Percentiles rank a stretch among this genome's conserved stretches.
Conservation (phyloP, 2,888 invertebrate genomes). For the Drosophila pseudotalamancana region DNA sequence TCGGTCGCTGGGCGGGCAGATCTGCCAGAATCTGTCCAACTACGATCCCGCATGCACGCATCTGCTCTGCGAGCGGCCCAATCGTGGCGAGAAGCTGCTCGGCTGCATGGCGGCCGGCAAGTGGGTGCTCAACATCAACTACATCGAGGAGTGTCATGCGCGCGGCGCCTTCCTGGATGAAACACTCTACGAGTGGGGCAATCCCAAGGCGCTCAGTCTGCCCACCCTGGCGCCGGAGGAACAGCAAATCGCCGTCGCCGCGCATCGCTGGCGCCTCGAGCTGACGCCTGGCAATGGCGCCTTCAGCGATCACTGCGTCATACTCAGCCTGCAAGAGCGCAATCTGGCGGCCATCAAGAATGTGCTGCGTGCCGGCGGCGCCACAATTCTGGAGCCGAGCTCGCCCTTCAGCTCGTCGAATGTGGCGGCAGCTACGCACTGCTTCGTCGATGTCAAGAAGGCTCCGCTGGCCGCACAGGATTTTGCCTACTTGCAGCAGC, state of each 20-base stretch:
- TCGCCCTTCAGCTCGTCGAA: slow-evolving; percentile 71
- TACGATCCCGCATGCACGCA: slow-evolving; percentile 90
- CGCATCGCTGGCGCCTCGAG: slow-evolving; percentile 89
- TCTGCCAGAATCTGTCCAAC: slow-evolving; percentile 80
- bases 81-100: slow-evolving; percentile 94
- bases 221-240: slow-evolving; percentile 84
- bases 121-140: slow-evolving; percentile 94
- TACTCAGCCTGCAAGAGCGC: slow-evolving; percentile 87
- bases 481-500: slow-evolving; percentile 64
- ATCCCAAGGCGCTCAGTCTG: slow-evolving; percentile 87
- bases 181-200: slow-evolving; percentile 94
- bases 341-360: slow-evolving; percentile 86
- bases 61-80: slow-evolving; percentile 89
- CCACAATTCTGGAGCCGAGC: slow-evolving; percentile 86
- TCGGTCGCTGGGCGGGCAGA: slow-evolving; percentile 71
- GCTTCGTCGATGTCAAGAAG: slow-evolving; percentile 82
- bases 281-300: slow-evolving; percentile 81
- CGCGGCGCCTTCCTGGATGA: slow-evolving; percentile 85
- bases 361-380: slow-evolving; percentile 92
- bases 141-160: slow-evolving; percentile 88
- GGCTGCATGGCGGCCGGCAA: slow-evolving; percentile 94
- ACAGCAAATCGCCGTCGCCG: slow-evolving; percentile 86
- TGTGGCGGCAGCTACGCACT: slow-evolving; percentile 72
- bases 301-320: slow-evolving; percentile 85
- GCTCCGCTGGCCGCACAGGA: slow-evolving; percentile 71